Percentiles rank a stretch among this genome's conserved stretches.
phyloP scores from a whole-genome alignment of 1,140 invertebrate genomes.

The Popillia japonica region DNA sequence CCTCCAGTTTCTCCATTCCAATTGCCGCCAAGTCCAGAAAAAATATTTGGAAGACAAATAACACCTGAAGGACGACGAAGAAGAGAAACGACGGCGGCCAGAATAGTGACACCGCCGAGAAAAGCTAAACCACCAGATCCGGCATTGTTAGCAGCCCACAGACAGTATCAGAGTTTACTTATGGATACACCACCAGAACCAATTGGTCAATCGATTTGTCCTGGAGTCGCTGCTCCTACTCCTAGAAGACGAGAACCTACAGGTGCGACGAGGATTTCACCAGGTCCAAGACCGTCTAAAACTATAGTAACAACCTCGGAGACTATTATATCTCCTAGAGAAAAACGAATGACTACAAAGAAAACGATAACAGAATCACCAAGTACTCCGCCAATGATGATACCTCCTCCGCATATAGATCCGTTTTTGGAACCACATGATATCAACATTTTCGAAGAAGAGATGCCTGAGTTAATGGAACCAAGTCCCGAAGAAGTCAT shows the following conservation, averaged over 20 bases:
- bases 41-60: background rate
- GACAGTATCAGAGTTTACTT: slow-evolving; percentile 4
- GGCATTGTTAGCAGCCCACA: background rate
- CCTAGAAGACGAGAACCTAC: background rate
- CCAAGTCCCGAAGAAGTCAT: background rate
- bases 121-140: background rate
- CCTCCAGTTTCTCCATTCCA: slow-evolving; percentile 2
- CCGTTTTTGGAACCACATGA: background rate
- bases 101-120: background rate
- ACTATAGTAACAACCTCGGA: background rate
- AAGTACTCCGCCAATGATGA: slow-evolving; percentile 21
- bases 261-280: background rate
- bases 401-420: background rate
- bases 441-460: background rate
- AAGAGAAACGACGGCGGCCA: background rate
- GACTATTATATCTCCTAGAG: slow-evolving; percentile 3
- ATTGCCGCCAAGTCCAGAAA: background rate
- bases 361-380: background rate
- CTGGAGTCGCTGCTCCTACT: background rate
- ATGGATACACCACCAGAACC: background rate
- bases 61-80: background rate
- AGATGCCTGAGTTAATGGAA: slow-evolving; percentile 26
- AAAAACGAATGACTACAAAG: background rate
- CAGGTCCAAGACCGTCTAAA: background rate
- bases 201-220: background rate